Evolutionary conservation across 1,140 invertebrate genomes (phyloP).

Genomic region (Macrostomum lignano): DNA sequence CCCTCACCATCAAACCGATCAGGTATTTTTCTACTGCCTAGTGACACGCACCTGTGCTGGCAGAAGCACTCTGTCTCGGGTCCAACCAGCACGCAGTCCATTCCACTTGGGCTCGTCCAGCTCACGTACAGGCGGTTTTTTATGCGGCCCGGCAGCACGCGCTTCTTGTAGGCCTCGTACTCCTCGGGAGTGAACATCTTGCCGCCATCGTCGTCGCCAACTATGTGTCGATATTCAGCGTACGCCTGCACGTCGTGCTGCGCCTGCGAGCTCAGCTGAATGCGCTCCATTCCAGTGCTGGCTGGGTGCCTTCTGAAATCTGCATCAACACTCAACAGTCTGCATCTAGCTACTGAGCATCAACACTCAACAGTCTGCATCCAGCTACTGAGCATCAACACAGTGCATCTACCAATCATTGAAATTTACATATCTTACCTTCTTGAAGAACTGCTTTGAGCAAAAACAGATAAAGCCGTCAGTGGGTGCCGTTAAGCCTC

Average conservation of each 20-base stretch:
- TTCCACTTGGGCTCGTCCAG: conserved; percentile 19
- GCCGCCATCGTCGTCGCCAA: conserved; percentile 28
- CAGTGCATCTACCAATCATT: too few relatives aligned
- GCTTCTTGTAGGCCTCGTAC: conserved; percentile 27
- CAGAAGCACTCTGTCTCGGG: conserved; percentile 29
- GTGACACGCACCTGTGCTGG: conserved; percentile 17
- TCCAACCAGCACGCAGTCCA: conserved; percentile 28
- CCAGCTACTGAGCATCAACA: too few relatives aligned
- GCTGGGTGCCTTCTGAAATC: too few relatives aligned
- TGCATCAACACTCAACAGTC: too few relatives aligned
- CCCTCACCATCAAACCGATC: too few relatives aligned
- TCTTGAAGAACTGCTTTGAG: too few relatives aligned
- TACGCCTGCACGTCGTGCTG: not conserved
- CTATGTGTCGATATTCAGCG: conserved; percentile 11
- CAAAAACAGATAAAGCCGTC: too few relatives aligned
- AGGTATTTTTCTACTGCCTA: too few relatives aligned
- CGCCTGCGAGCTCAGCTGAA: not conserved
- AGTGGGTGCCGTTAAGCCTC: too few relatives aligned
- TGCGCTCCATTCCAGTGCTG: conserved; percentile 1
- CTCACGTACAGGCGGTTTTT: conserved; percentile 24
- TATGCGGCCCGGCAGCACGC: conserved; percentile 22
- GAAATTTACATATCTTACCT: too few relatives aligned
- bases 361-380: too few relatives aligned
- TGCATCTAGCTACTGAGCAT: too few relatives aligned
- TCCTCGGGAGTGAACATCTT: conserved; percentile 23